These are phyloP conservation scores for Embiotoca jacksoni DNA, from an alignment of 2,113 vertebrate species.

Conservation along the genomic window DNA sequence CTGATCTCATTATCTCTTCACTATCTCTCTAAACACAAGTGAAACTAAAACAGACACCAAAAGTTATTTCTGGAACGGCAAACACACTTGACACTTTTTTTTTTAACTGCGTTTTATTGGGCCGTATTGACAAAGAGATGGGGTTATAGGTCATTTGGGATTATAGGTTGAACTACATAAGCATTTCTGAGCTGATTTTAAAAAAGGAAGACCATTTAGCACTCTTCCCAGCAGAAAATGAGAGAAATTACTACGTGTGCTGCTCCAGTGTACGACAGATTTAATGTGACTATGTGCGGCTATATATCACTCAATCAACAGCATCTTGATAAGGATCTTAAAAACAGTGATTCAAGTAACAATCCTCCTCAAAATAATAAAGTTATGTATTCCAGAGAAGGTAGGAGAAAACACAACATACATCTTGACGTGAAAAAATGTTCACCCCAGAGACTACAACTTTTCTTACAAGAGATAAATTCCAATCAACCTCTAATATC, in stretches of 20 bases:
- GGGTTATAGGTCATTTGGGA: constrained; percentile 39
- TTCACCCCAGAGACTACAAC: too few species aligned
- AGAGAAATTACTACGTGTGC: background rate
- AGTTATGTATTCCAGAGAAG: background rate
- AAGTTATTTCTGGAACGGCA: constrained; percentile 14
- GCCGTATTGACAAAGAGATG: constrained; percentile 34
- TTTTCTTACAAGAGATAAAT: background rate
- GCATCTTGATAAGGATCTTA: too few species aligned
- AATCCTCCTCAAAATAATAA: too few species aligned
- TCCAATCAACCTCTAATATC: background rate
- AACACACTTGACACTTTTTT: constrained; percentile 28
- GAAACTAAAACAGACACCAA: constrained; percentile 22
- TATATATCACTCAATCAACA: too few species aligned
- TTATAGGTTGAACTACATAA: constrained; percentile 43
- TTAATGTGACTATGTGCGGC: background rate
- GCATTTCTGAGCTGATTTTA: constrained; percentile 9
- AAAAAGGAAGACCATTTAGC: background rate
- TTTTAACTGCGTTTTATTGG: constrained; percentile 58
- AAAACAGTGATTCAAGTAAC: too few species aligned
- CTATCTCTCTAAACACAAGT: background rate
- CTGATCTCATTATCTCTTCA: background rate
- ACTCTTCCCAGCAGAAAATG: constrained; percentile 10
- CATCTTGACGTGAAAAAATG: background rate
- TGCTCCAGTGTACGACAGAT: background rate
- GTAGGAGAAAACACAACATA: background rate